Evolutionary conservation across 1,140 invertebrate species (phyloP), one percentile per base, ranked within the genome.

Genomic region (Chironomus striatipennis): DNA sequence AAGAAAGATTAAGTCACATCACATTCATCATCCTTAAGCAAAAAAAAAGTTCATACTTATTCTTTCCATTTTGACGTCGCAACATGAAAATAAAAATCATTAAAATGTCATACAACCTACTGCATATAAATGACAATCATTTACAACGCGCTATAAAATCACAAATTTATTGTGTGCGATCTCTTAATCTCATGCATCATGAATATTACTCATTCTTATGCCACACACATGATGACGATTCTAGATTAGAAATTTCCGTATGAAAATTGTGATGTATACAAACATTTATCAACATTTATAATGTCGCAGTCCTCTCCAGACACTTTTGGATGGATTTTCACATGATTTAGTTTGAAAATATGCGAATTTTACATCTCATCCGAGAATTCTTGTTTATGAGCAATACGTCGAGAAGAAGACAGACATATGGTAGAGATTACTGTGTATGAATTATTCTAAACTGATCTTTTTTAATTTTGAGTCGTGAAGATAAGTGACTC

Each of bases 131-230:
- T 70, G 65, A 20, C 17, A 21, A 70, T 70, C 65, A 70, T 70
- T 70, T 70, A 20, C 17, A 18, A 57, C 24, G 65, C 17, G 18
- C 18, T 18, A 8, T 20, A 70, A 70, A 70, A 70, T 70, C 65
- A 70, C 65, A 70, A 70, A 70, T 20, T 70, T 21, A 70, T 70
- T 70, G 17, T 21, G 47, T 57, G 47, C 47, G 47, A 57, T 57
- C 47, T 57, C 47, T 15, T 20, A 70, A 70, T 70, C 65, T 70
- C 20, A 70, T 70, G 65, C 65, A 70, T 20, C 65, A 70, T 70
- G 65, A 70, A 70, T 18, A 70, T 9, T 21, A 47, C 43, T 47
- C 15, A 57, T 15, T n/a, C 9, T 57, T 15, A 57, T 57, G 47
- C 47, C 47, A 57, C 47, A 57, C 47, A 57, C n/a, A 57, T 57